Evolutionary conservation across 2,888 invertebrate species (phyloP).

Genomic region (Drosophila melanosoma): DNA sequence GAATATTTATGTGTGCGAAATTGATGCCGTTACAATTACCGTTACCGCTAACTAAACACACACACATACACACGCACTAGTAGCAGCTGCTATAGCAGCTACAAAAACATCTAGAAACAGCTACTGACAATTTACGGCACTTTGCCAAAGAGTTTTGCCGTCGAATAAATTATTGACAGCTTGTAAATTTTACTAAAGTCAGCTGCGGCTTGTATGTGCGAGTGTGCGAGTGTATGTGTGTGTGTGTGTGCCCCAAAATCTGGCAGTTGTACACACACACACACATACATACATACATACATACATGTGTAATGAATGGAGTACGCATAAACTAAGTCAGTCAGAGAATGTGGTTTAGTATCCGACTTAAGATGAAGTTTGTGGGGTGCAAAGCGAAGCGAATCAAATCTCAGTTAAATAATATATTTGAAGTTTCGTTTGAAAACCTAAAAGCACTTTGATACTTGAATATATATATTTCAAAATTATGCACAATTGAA

Average conservation of each 20-base stretch:
- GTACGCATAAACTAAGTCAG: slow-evolving; percentile 27
- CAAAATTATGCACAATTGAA: neutral
- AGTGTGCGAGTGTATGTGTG: slow-evolving; percentile 37
- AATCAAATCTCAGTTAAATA: slow-evolving; percentile 2
- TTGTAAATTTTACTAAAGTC: slow-evolving; percentile 79
- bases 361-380: neutral
- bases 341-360: slow-evolving; percentile 7
- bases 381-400: neutral
- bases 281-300: neutral
- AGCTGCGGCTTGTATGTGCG: slow-evolving; percentile 42
- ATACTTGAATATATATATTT: neutral
- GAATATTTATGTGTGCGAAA: slow-evolving; percentile 80
- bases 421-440: neutral
- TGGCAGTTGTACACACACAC: slow-evolving; percentile 26
- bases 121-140: slow-evolving; percentile 75
- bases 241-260: slow-evolving; percentile 45
- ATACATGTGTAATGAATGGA: slow-evolving; percentile 23
- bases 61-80: slow-evolving; percentile 21
- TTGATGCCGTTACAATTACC: slow-evolving; percentile 81
- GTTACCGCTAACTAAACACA: slow-evolving; percentile 73
- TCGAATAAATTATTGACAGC: slow-evolving; percentile 80
- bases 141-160: slow-evolving; percentile 71
- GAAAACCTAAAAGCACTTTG: neutral
- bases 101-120: slow-evolving; percentile 37
- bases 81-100: slow-evolving; percentile 29